Percentiles rank a stretch among this genome's conserved stretches.
phyloP scores from a whole-genome alignment of 2,113 vertebrate genomes.

The Pygoscelis adeliae region DNA sequence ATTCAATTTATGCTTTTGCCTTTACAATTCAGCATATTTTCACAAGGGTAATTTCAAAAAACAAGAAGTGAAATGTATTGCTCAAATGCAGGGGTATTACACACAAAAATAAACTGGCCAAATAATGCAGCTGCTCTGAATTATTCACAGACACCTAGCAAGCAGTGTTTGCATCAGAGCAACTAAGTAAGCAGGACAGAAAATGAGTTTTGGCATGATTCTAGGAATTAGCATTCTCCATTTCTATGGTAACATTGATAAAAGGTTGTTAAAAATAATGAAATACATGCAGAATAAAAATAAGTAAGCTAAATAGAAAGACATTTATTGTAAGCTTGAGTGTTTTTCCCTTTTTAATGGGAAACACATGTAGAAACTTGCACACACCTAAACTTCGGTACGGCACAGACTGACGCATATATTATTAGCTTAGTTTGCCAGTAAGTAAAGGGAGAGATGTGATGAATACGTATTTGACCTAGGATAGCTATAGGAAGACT shows the following conservation, averaged over 20 bases:
- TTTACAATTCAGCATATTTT: neutral
- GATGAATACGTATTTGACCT: neutral
- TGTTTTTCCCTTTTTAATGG: neutral
- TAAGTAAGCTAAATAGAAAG: neutral
- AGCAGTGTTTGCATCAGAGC: neutral
- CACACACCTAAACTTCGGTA: neutral
- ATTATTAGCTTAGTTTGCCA: neutral
- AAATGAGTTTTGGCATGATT: slow-evolving; percentile 9
- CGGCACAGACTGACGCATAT: neutral
- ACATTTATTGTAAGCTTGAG: neutral
- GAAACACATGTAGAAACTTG: neutral
- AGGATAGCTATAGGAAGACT: neutral
- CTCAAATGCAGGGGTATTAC: neutral
- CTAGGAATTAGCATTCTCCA: neutral
- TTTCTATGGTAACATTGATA: slow-evolving; percentile 21
- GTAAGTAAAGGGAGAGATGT: neutral
- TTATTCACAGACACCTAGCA: neutral
- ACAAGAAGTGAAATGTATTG: neutral
- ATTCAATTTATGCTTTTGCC: neutral
- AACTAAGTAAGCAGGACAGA: neutral
- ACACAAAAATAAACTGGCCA: neutral
- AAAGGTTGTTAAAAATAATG: neutral
- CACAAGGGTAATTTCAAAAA: neutral
- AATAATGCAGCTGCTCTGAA: neutral
- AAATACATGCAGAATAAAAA: neutral